Base-by-base conservation (phyloP, 2,113 vertebrate genomes). In the Thamnophis sirtalis region DNA sequence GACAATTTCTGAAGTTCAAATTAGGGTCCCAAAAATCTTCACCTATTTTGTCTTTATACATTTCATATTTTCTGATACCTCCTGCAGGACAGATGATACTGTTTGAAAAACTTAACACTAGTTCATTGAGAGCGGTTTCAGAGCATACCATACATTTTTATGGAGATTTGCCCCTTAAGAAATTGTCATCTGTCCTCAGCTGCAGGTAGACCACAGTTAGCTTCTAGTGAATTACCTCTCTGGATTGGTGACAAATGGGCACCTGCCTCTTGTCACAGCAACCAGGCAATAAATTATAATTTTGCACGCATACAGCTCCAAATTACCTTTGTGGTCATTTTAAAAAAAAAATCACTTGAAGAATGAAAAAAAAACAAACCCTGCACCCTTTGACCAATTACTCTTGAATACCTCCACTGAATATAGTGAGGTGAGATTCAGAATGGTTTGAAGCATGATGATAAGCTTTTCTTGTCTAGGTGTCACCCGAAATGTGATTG, bases 1-100 rank as follows among this genome's bases (percentile, higher is more conserved):
- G 91, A 92, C 88, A 92, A 89, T 89, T 92, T 92, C 55, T 86
- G 91, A 92, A 89, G 56, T 92, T 92, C 91, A 92, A 92, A 92
- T 86, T 56, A 92, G 91, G 88, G 33, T 92, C 88, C 49, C 73
- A 92, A 55, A 80, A 48, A 58, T 51, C 73, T 63, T 33, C 91
- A 85, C 80, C 91, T 92, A 28, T 89, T 92, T 92, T 89, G 91
- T 85, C 91, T 89, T 89, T 92, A 92, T 89, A 92, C 91, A 92
- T 92, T 92, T 89, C 55, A 92, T 84, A 92, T 63, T 92, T 89
- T 89, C 73, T n/a, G 91, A 87, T 86, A 43, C 48, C 55, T 92
- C 80, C 55, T 84, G 49, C 33, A 86, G 88, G 88, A 92, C 87
- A 92, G 55, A 63, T 60, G 73, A 85, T 54, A 92, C 58, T 50